phyloP scores from a whole-genome alignment of 2,797 vertebrate genomes.

The Xenops minutus region DNA sequence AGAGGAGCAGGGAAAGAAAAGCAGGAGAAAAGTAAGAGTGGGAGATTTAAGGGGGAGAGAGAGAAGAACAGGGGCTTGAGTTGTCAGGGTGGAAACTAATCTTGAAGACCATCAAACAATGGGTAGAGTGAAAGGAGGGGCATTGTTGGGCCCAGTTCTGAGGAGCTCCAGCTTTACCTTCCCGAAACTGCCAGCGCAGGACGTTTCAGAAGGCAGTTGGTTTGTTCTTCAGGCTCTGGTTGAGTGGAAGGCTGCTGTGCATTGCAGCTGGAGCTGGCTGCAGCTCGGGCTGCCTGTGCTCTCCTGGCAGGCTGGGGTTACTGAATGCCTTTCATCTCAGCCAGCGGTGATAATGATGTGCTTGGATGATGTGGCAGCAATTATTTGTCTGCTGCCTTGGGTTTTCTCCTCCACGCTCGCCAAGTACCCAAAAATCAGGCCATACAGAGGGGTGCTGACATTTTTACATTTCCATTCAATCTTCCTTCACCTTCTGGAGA shows the following conservation, averaged over 20 bases:
- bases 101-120: neutral
- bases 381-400: neutral
- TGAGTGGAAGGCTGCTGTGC: slow-evolving; percentile 37
- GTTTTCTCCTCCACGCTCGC: neutral
- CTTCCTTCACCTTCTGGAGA: neutral
- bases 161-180: neutral
- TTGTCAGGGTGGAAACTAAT: neutral
- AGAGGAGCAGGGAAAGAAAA: neutral
- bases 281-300: slow-evolving; percentile 14
- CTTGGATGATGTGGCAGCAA: slow-evolving; percentile 49
- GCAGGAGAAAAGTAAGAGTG: neutral
- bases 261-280: slow-evolving; percentile 48
- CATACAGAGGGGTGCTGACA: neutral
- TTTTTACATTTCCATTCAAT: neutral
- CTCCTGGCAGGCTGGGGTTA: slow-evolving; percentile 40
- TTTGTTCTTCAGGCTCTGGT: neutral
- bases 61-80: neutral
- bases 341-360: slow-evolving; percentile 32
- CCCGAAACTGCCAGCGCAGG: neutral
- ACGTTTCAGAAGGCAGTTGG: neutral
- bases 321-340: slow-evolving; percentile 35
- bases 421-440: neutral
- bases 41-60: neutral
- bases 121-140: neutral
- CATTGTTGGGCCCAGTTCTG: neutral